These are phyloP conservation scores for Hydra vulgaris DNA, from an alignment of 30 jellyfish, hydroid and myxozoan genomes.

Conservation along the genomic window DNA sequence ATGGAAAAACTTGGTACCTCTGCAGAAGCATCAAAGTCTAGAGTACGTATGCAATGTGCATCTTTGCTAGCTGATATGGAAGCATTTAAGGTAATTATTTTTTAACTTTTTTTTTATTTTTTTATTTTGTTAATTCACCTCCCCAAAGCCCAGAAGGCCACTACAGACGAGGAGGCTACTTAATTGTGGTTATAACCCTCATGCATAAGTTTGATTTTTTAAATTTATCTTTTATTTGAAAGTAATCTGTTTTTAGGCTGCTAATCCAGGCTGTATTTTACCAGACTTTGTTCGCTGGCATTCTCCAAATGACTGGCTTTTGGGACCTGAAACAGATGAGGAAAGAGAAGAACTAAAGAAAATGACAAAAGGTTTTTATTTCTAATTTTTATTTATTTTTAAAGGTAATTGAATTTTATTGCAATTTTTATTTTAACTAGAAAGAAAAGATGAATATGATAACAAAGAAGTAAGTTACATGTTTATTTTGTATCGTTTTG, in stretches of 20 bases:
- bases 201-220: not conserved
- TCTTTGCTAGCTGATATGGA: conserved; percentile 76
- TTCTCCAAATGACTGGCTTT: conserved; percentile 91
- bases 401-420: not conserved
- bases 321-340: conserved; percentile 59
- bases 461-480: not conserved
- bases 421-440: not conserved
- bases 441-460: not conserved
- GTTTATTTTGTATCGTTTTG: not conserved
- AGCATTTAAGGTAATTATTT: conserved; percentile 62
- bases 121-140: no score
- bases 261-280: conserved; percentile 86
- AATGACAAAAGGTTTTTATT: conserved; percentile 14
- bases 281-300: conserved; percentile 94
- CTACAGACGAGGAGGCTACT: no score
- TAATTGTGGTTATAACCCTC: no score
- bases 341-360: conserved; percentile 57
- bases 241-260: conserved; percentile 52
- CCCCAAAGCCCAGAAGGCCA: no score
- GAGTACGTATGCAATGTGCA: conserved; percentile 87
- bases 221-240: not conserved
- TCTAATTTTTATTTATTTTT: no score
- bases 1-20: conserved; percentile 59
- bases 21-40: conserved; percentile 52
- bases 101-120: not conserved